Evolutionary conservation across 2,797 vertebrate species (phyloP).

Genomic region (Calcarius lapponicus): DNA sequence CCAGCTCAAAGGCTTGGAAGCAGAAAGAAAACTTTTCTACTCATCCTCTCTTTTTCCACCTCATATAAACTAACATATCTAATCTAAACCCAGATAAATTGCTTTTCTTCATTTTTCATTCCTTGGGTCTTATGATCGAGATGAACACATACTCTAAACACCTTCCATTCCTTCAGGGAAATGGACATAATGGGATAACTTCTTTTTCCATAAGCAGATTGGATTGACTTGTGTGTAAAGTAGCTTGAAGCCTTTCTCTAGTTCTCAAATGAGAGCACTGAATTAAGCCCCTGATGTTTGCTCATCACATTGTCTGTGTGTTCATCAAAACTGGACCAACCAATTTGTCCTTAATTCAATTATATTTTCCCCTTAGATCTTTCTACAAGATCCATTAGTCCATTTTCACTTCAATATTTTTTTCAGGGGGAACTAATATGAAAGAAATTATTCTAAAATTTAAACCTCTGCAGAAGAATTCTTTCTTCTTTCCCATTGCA

Average conservation of each 20-base stretch:
- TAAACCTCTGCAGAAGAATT: neutral
- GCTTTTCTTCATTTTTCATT: neutral
- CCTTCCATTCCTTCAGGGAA: neutral
- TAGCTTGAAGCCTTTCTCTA: constrained; percentile 11
- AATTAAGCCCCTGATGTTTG: constrained; percentile 32
- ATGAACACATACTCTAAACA: neutral
- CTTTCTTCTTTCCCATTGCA: neutral
- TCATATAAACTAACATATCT: neutral
- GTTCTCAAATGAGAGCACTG: neutral
- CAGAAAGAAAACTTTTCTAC: neutral
- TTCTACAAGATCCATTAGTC: neutral
- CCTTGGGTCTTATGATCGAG: neutral
- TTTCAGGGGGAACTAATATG: neutral
- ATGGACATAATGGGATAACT: neutral
- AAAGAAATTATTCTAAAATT: neutral
- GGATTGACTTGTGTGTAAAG: neutral
- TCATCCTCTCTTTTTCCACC: neutral
- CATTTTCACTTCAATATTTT: constrained; percentile 1
- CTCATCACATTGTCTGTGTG: neutral
- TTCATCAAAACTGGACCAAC: neutral
- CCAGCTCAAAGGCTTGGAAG: neutral
- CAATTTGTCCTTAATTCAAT: constrained; percentile 3
- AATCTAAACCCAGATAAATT: neutral
- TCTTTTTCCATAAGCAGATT: neutral
- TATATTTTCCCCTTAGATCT: neutral